Base-by-base conservation (phyloP, 2,797 vertebrate genomes). In the Leptodactylus fallax region DNA sequence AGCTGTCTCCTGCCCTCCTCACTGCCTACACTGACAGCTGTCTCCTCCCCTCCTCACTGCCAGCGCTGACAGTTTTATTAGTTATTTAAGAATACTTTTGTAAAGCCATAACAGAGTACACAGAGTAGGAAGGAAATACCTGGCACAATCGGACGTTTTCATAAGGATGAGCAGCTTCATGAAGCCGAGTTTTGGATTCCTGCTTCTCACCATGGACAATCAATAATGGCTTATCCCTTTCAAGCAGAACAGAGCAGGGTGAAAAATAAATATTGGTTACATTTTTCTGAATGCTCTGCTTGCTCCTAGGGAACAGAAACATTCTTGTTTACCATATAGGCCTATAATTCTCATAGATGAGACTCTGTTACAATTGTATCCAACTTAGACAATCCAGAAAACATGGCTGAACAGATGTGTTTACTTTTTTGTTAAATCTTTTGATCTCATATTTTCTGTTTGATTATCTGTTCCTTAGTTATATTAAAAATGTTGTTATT, bases 191-290 rank as follows among this genome's bases (percentile, higher is more conserved):
- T 91, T 99, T 99, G 56, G 97, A 97, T 92, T 98, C 97, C 85
- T 97, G 94, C 91, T 97, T 99, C 90, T 99, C 98, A 0, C 98
- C 98, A 0, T 99, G 98, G 89, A 99, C 96, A 0, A 99, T 95
- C 87, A 98, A 91, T 89, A 99, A 88, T 0, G 98, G 98, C 76
- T 95, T 95, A 90, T 95, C 94, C 92, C 98, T 99, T 90, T 91
- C 91, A 88, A 90, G 91, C 1, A 49, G 17, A 36, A 78, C 19
- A 53, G 0, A 61, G 45, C 47, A 12, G 16, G 10, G 5, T 61
- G 17, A 10, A 17, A 63, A 56, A 13, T n/a, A n/a, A 45, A 21
- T 23, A n/a, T n/a, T 61, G 60, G 19, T 21, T 21, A 61, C 0
- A 21, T 16, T 16, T 19, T 0, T 12, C 14, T 63, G 47, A 51